Conservation (phyloP, 2,113 vertebrate genomes). For the Marmota monax region DNA sequence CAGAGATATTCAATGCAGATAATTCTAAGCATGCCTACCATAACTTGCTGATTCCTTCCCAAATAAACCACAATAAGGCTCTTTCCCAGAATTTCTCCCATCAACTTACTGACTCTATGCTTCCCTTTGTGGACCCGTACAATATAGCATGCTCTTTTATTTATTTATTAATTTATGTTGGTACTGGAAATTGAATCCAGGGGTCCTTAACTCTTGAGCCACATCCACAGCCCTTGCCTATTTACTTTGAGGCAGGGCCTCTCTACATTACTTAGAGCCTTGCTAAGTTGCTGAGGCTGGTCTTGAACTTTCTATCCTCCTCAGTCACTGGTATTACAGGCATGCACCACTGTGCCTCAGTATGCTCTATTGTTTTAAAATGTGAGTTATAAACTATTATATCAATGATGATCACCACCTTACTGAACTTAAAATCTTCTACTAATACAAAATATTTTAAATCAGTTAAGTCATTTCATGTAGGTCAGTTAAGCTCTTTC, state of each 20-base stretch:
- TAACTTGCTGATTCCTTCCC: background rate
- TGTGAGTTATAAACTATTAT: background rate
- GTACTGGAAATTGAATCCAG: too few relatives aligned
- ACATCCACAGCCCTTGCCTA: background rate
- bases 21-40: background rate
- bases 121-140: fast-evolving
- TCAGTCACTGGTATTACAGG: too few relatives aligned
- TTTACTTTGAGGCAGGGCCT: background rate
- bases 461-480: background rate
- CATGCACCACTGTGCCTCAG: too few relatives aligned
- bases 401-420: background rate
- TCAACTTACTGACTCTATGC: background rate
- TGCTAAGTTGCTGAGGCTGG: too few relatives aligned
- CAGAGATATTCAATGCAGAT: background rate
- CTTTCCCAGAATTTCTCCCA: background rate
- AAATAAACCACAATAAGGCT: background rate
- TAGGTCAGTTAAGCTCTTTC: background rate
- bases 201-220: too few relatives aligned
- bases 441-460: background rate
- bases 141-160: too few relatives aligned
- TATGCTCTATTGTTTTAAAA: background rate
- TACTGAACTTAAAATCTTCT: background rate
- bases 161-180: too few relatives aligned
- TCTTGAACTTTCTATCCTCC: too few relatives aligned
- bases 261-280: too few relatives aligned